These are phyloP conservation scores for Poecile atricapillus DNA, from an alignment of 2,113 vertebrate species.

Conservation along the genomic window DNA sequence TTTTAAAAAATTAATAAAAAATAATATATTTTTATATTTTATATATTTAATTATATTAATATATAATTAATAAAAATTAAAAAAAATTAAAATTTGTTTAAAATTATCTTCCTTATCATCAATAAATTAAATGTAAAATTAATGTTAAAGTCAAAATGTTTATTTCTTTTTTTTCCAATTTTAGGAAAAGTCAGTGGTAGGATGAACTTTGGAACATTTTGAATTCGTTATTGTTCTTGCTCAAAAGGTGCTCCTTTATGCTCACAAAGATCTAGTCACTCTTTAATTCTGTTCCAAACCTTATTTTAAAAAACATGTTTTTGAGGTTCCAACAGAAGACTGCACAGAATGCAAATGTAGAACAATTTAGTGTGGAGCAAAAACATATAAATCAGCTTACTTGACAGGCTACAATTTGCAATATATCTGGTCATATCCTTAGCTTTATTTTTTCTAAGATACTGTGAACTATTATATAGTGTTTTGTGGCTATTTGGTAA, in stretches of 20 bases:
- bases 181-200: not conserved
- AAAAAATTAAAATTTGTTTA: too few relatives aligned
- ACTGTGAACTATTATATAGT: not conserved
- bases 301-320: not conserved
- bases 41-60: too few relatives aligned
- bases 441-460: not conserved
- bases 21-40: too few relatives aligned
- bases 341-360: not conserved
- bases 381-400: not conserved
- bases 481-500: not conserved
- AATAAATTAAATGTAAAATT: not conserved
- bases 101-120: not conserved
- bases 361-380: not conserved
- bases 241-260: not conserved
- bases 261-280: not conserved
- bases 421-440: not conserved
- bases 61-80: too few relatives aligned
- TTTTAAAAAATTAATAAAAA: too few relatives aligned
- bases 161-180: not conserved
- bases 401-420: not conserved
- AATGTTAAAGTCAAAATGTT: fast-evolving
- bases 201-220: not conserved
- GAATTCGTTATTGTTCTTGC: not conserved
- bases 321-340: not conserved
- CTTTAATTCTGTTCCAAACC: not conserved